Evolutionary conservation across 2,888 invertebrate species (phyloP).

Genomic region (Tachina lurida): DNA sequence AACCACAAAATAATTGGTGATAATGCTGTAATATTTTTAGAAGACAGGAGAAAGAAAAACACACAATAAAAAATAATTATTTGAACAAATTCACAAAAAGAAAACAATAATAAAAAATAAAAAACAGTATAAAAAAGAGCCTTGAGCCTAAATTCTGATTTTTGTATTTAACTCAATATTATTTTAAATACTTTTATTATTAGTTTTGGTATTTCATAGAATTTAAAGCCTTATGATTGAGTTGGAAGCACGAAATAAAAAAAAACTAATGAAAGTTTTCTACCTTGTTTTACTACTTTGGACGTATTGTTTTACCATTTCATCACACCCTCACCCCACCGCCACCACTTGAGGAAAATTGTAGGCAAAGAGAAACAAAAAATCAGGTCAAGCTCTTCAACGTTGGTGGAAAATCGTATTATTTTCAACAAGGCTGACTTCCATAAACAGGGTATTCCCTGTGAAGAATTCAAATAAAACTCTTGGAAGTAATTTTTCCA

Average conservation of each 20-base stretch:
- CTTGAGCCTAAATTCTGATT: background rate
- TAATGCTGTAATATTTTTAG: constrained; percentile 84
- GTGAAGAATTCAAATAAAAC: too few species aligned
- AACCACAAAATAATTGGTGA: constrained; percentile 98
- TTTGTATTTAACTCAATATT: background rate
- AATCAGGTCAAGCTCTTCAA: too few species aligned
- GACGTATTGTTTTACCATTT: constrained; percentile 7
- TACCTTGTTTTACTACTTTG: background rate
- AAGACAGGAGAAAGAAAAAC: constrained; percentile 22
- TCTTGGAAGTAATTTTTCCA: too few species aligned
- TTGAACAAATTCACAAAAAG: background rate
- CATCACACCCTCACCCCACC: too few species aligned
- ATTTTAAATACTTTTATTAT: background rate
- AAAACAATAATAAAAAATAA: background rate
- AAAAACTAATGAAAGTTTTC: background rate
- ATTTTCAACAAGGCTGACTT: too few species aligned
- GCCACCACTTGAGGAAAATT: too few species aligned
- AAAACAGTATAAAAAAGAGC: background rate
- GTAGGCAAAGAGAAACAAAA: too few species aligned
- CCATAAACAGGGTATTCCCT: too few species aligned
- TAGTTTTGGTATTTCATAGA: background rate
- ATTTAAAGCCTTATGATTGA: background rate
- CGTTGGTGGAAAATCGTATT: too few species aligned
- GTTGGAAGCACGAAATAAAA: background rate
- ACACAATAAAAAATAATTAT: background rate